phyloP scores from a whole-genome alignment of 2,113 vertebrate genomes.

The Vireo altiloquus region DNA sequence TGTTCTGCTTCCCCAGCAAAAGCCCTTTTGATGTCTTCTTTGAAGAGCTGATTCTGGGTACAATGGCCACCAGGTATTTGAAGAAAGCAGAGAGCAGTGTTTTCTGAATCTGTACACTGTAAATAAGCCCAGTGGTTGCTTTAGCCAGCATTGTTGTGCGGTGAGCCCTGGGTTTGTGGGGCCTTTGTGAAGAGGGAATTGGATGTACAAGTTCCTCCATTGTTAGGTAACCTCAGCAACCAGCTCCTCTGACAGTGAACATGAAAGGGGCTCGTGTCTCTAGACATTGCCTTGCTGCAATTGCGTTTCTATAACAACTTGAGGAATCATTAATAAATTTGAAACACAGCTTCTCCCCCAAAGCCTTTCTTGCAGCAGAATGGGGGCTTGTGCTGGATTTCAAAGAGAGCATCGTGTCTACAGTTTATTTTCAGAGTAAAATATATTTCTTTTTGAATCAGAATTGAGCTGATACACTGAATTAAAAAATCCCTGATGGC shows the following conservation, averaged over 20 bases:
- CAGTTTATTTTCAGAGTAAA: background rate
- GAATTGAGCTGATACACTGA: background rate
- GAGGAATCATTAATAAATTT: constrained; percentile 22
- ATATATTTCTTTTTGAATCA: background rate
- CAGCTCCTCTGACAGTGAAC: background rate
- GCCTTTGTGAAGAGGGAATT: background rate
- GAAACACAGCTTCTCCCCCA: background rate
- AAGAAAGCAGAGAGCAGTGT: background rate
- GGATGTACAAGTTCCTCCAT: background rate
- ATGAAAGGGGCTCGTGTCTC: background rate
- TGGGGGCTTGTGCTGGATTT: background rate
- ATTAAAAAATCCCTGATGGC: background rate
- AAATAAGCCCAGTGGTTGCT: background rate
- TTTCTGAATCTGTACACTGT: background rate
- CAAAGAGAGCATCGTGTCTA: background rate
- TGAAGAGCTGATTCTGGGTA: background rate
- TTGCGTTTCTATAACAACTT: constrained; percentile 36
- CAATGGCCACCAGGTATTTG: background rate
- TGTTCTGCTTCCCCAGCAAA: background rate
- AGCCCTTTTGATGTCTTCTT: background rate
- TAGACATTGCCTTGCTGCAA: background rate
- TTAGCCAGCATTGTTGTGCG: background rate
- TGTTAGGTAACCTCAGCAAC: constrained; percentile 44
- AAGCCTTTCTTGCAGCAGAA: background rate
- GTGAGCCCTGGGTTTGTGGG: background rate